Evolutionary conservation across 1,140 invertebrate species (phyloP).

Genomic region (Ganaspis sp.): DNA sequence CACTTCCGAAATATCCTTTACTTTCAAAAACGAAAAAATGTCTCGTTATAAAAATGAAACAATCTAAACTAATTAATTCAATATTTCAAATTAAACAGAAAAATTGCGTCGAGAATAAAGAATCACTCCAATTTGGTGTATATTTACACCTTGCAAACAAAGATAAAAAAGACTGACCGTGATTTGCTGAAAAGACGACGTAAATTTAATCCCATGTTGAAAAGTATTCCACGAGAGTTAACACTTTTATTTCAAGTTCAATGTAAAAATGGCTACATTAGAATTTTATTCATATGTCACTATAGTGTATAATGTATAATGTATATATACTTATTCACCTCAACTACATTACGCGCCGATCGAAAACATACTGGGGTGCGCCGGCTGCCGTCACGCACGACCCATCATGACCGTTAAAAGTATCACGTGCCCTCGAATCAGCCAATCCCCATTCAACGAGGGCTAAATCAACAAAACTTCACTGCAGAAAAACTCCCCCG

Average conservation of each 20-base stretch:
- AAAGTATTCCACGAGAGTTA: background rate
- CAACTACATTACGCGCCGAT: conserved; percentile 35
- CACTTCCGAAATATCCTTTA: too few relatives aligned
- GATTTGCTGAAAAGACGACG: conserved; percentile 40
- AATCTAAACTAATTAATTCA: too few relatives aligned
- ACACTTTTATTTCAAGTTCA: background rate
- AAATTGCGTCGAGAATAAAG: too few relatives aligned
- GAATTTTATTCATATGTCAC: background rate
- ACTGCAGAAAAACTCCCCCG: background rate
- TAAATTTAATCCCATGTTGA: conserved; percentile 40
- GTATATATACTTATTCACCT: too few relatives aligned
- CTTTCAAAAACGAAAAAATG: too few relatives aligned
- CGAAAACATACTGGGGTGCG: conserved; percentile 37
- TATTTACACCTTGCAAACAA: background rate
- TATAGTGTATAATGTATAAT: too few relatives aligned
- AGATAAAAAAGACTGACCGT: conserved; percentile 35
- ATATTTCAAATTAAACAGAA: too few relatives aligned
- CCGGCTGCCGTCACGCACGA: conserved; percentile 52
- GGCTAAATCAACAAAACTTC: conserved; percentile 3
- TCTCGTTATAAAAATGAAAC: too few relatives aligned
- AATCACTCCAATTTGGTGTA: background rate
- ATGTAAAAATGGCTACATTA: background rate
- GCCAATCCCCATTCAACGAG: conserved; percentile 9
- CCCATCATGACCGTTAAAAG: conserved; percentile 48
- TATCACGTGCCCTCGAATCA: conserved; percentile 33